Conservation (phyloP, 1,140 invertebrate genomes). For the Ceratina australensis region DNA sequence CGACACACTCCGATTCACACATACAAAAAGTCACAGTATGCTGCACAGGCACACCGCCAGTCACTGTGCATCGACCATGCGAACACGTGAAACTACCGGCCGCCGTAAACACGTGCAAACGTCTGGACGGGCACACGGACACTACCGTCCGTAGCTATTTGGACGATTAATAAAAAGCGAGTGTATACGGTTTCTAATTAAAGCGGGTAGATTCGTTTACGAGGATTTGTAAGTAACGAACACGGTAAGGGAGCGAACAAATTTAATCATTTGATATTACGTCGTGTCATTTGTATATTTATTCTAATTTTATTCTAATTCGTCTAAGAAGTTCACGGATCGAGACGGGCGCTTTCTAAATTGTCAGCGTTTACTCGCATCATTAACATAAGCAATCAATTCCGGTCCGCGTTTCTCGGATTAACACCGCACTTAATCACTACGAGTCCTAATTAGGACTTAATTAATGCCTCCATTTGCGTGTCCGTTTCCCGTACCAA, state of each 20-base stretch:
- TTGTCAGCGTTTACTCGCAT: not conserved
- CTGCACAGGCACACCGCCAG: conserved; percentile 36
- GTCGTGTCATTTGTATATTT: too few species aligned
- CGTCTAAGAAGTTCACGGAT: too few species aligned
- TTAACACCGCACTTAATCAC: not conserved
- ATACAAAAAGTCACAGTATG: conserved; percentile 60
- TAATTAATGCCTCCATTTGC: not conserved
- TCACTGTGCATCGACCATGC: conserved; percentile 48
- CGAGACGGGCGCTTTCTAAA: not conserved
- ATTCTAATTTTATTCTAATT: too few species aligned
- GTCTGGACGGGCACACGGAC: too few species aligned
- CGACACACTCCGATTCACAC: conserved; percentile 74
- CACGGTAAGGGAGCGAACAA: too few species aligned
- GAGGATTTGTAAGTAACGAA: too few species aligned
- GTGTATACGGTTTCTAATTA: too few species aligned
- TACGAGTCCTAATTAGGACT: not conserved
- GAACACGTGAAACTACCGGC: conserved; percentile 11
- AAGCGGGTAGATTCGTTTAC: too few species aligned
- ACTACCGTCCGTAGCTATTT: too few species aligned
- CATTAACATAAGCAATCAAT: not conserved
- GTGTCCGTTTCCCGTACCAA: not conserved
- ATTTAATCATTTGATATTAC: too few species aligned
- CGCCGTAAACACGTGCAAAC: not conserved
- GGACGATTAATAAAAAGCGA: too few species aligned
- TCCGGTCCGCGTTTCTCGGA: not conserved